Evolutionary conservation across 2,113 vertebrate species (phyloP).

Genomic region (Rhea pennata): DNA sequence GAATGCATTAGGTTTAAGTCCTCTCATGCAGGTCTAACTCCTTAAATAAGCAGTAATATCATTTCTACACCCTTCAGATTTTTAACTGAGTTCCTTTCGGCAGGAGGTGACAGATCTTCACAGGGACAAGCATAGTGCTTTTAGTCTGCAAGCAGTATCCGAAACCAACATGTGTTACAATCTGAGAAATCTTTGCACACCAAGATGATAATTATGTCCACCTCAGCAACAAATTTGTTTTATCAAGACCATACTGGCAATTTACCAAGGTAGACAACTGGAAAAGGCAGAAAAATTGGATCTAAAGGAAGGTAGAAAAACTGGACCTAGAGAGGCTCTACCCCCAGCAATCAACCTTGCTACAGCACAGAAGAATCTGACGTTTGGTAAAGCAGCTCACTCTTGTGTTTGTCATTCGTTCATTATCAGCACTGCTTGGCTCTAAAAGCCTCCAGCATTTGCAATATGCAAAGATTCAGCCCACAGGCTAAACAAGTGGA

Average conservation of each 20-base stretch:
- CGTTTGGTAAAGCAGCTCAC: not conserved
- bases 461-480: not conserved
- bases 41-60: not conserved
- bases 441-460: not conserved
- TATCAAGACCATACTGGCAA: not conserved
- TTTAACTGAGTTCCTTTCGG: not conserved
- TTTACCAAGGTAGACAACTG: not conserved
- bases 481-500: not conserved
- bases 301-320: not conserved
- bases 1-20: not conserved
- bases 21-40: not conserved
- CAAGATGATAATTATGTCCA: not conserved
- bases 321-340: not conserved
- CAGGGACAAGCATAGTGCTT: not conserved
- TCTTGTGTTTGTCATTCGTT: not conserved
- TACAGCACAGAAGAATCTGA: not conserved
- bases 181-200: not conserved
- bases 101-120: not conserved
- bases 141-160: not conserved
- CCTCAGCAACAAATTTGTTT: accelerated
- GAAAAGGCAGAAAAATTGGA: not conserved
- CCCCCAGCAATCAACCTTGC: not conserved
- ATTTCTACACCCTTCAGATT: not conserved
- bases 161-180: not conserved
- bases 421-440: not conserved